A percentile compares a stretch with the other conserved stretches of the same genome.
Conservation (phyloP, 2,113 vertebrate species). For the Petrocephalus zakoni region DNA sequence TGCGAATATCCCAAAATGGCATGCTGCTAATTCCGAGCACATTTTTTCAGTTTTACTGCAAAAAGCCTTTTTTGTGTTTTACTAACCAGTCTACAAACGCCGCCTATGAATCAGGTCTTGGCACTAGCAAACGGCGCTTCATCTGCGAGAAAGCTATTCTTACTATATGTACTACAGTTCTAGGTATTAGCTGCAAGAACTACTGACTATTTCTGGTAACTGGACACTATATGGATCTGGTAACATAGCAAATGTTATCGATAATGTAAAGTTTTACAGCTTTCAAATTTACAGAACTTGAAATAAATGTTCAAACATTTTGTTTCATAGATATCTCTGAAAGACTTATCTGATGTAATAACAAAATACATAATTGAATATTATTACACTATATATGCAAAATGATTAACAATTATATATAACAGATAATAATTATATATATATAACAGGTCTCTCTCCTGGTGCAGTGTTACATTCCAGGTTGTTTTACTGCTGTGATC, state of each 20-base stretch:
- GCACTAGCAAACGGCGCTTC: background rate
- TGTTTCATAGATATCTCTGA: background rate
- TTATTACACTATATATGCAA: background rate
- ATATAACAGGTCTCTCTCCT: background rate
- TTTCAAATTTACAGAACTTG: no score
- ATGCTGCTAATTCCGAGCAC: background rate
- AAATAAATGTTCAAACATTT: background rate
- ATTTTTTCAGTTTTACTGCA: background rate
- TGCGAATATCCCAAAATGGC: background rate
- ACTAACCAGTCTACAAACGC: background rate
- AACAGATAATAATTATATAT: no score
- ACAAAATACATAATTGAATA: background rate
- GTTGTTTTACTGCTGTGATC: background rate
- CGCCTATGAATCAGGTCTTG: background rate
- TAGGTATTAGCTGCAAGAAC: background rate
- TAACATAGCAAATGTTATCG: background rate
- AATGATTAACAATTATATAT: background rate
- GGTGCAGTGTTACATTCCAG: background rate
- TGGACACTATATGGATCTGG: background rate
- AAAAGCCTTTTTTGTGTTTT: background rate
- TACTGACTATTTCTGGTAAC: background rate
- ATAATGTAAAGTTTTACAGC: background rate
- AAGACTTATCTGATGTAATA: background rate
- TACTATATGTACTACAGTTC: background rate
- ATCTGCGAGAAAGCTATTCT: background rate